These are phyloP conservation scores for Sorex fumeus DNA, from an alignment of 2,113 vertebrate genomes.

Conservation along the genomic window DNA sequence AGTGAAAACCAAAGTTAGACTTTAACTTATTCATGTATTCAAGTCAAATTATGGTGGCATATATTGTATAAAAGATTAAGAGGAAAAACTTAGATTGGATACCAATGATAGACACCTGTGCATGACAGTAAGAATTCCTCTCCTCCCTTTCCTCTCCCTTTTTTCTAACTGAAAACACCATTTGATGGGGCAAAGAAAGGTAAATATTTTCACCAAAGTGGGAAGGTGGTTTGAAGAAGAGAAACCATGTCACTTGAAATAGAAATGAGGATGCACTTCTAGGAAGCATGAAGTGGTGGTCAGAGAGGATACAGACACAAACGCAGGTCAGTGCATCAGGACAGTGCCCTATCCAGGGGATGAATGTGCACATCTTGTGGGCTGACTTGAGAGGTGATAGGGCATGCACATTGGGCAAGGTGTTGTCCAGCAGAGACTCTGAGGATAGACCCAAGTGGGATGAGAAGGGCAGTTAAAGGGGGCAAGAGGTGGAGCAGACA, in stretches of 20 bases:
- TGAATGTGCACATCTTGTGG: no score
- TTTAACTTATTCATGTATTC: neutral
- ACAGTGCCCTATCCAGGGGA: neutral
- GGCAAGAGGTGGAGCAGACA: neutral
- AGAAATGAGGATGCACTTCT: neutral
- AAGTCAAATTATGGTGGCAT: neutral
- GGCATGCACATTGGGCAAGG: fast-evolving
- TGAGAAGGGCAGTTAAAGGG: neutral
- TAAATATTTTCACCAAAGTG: neutral
- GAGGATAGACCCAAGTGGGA: neutral
- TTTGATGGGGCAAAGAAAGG: neutral
- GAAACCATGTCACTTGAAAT: neutral
- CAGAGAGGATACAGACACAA: neutral
- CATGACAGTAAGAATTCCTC: neutral
- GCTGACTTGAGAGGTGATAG: neutral
- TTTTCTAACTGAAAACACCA: neutral
- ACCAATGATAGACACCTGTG: neutral
- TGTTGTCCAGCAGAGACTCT: no score
- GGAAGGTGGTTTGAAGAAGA: neutral
- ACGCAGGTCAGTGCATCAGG: neutral
- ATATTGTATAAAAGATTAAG: constrained; percentile 29
- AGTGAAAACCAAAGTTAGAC: constrained; percentile 28
- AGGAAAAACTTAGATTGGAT: neutral
- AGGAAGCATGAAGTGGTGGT: neutral
- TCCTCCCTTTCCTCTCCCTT: neutral